Conservation (phyloP, 2,888 invertebrate genomes). For the Sesia apiformis region DNA sequence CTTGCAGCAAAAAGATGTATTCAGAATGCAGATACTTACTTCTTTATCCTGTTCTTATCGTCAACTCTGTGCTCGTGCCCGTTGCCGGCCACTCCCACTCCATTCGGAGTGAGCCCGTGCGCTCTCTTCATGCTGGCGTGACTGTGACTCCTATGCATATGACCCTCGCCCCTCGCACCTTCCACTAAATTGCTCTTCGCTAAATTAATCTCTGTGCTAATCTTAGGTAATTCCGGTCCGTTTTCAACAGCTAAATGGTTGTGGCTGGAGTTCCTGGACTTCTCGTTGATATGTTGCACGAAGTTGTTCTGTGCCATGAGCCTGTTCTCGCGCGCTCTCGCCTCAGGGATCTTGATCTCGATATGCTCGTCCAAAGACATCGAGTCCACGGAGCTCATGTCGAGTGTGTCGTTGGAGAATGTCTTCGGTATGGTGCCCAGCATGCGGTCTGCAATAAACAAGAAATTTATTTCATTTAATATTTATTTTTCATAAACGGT, state of each 20-base stretch:
- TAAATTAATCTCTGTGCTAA: constrained; percentile 1
- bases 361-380: constrained; percentile 76
- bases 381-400: constrained; percentile 76
- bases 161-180: constrained; percentile 19
- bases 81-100: constrained; percentile 43
- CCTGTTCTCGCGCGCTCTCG: constrained; percentile 62
- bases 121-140: constrained; percentile 59
- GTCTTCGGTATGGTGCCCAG: constrained; percentile 66
- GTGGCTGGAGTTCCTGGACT: constrained; percentile 46
- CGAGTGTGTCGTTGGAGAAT: constrained; percentile 76
- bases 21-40: constrained; percentile 31
- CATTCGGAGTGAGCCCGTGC: constrained; percentile 51
- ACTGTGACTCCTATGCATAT: constrained; percentile 61
- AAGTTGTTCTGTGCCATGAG: constrained; percentile 66
- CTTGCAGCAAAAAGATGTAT: too few species aligned
- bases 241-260: constrained; percentile 56
- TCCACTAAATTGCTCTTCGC: constrained; percentile 15
- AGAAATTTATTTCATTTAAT: not conserved
- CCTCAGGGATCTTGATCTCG: constrained; percentile 73
- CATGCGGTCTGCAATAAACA: constrained; percentile 53
- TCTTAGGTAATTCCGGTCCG: constrained; percentile 30
- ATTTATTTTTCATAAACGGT: not conserved
- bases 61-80: constrained; percentile 46
- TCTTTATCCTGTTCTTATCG: constrained; percentile 43
- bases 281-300: constrained; percentile 61